These are phyloP conservation scores for Trichonephila clavipes DNA, from an alignment of 1,140 invertebrate species.

Conservation along the genomic window DNA sequence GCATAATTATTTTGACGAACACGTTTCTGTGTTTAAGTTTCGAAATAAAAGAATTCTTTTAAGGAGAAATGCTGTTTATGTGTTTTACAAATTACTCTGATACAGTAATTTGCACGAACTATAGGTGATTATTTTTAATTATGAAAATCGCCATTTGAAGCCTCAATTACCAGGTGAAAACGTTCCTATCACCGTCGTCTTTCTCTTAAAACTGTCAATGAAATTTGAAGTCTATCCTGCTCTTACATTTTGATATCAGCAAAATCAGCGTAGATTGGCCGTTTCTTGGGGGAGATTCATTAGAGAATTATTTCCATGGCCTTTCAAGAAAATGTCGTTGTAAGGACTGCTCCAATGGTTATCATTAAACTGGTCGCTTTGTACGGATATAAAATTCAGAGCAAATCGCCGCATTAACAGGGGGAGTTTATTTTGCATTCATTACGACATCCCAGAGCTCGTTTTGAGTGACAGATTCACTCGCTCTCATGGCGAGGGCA, in stretches of 20 bases:
- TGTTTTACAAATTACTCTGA: conserved; percentile 38
- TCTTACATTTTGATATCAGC: conserved; percentile 53
- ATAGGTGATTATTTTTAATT: conserved; percentile 50
- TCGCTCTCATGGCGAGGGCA: neutral
- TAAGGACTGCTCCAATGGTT: conserved; percentile 32
- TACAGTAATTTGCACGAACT: neutral
- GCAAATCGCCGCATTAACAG: conserved; percentile 70
- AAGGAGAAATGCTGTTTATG: conserved; percentile 31
- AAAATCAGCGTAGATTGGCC: conserved; percentile 39
- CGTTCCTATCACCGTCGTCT: neutral
- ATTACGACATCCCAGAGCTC: conserved; percentile 37
- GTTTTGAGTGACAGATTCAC: conserved; percentile 13
- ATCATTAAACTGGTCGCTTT: conserved; percentile 61
- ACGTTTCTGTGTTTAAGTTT: neutral
- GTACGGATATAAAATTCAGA: conserved; percentile 62
- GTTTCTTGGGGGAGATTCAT: conserved; percentile 63
- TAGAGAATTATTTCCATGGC: conserved; percentile 60
- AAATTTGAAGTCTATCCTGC: conserved; percentile 51
- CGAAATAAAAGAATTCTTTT: conserved; percentile 41
- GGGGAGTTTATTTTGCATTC: conserved; percentile 59
- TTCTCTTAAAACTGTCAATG: conserved; percentile 40
- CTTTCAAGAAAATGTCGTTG: conserved; percentile 45
- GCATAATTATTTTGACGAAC: conserved; percentile 35
- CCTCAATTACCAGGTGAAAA: conserved; percentile 45
- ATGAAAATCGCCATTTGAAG: conserved; percentile 29